phyloP scores from a whole-genome alignment of 2,797 vertebrate genomes.

The Lophotriccus pileatus region DNA sequence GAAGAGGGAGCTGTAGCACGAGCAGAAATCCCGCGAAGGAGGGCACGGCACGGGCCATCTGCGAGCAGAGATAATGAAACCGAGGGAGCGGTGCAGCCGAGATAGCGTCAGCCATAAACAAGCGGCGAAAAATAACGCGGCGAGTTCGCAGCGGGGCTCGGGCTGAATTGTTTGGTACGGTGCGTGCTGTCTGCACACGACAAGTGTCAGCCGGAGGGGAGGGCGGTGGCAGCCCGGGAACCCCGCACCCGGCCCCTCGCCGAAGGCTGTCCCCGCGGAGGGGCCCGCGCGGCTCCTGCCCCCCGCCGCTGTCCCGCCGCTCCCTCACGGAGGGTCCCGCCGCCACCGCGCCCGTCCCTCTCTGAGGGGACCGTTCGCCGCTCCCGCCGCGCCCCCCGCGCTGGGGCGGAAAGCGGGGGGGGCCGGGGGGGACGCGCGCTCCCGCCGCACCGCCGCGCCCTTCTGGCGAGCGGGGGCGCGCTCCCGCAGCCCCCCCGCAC shows the following conservation, averaged over 20 bases:
- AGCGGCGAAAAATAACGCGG: not conserved
- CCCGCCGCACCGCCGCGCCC: not conserved
- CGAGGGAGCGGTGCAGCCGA: not conserved
- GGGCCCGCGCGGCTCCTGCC: not conserved
- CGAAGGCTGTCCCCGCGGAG: not conserved
- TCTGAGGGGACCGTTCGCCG: not conserved
- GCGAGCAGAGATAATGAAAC: not conserved
- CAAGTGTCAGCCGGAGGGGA: not conserved
- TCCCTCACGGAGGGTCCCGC: not conserved
- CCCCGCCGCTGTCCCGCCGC: not conserved
- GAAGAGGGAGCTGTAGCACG: not conserved
- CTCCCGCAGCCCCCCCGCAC: not conserved
- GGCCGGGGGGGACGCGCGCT: not conserved
- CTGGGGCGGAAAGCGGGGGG: not conserved
- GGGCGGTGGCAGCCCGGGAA: not conserved
- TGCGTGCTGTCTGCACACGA: not conserved
- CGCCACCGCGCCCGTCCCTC: rapidly evolving
- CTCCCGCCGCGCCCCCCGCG: not conserved
- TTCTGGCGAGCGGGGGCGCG: not conserved
- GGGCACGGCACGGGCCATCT: not conserved
- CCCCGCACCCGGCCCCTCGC: not conserved
- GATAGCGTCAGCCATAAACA: not conserved
- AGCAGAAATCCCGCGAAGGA: not conserved
- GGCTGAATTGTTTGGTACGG: not conserved
- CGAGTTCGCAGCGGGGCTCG: not conserved